A percentile compares a stretch with the other conserved stretches of the same genome.
phyloP scores from a whole-genome alignment of 2,888 invertebrate species.

The Dynastes grantii region DNA sequence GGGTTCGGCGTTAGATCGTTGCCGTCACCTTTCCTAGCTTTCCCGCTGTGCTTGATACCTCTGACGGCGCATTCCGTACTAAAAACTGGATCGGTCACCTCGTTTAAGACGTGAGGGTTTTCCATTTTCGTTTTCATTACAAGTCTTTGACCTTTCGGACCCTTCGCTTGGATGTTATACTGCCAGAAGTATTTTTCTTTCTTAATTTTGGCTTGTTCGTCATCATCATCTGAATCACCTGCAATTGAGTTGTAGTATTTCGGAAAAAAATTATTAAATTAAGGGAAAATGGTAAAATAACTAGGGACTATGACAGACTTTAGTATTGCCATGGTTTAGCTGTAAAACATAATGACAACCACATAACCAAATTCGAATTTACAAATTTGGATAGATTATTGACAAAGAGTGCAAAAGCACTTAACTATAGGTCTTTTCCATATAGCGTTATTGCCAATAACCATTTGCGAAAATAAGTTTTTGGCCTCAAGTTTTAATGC shows the following conservation, averaged over 20 bases:
- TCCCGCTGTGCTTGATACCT: constrained; percentile 89
- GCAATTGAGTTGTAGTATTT: constrained; percentile 50
- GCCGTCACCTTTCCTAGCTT: constrained; percentile 96
- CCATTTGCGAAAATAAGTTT: too few species aligned
- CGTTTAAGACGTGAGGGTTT: constrained; percentile 93
- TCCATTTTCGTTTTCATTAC: constrained; percentile 88
- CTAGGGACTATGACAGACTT: too few species aligned
- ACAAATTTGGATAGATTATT: too few species aligned
- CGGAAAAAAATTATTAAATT: too few species aligned
- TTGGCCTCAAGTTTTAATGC: too few species aligned
- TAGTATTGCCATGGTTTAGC: too few species aligned
- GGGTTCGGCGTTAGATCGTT: constrained; percentile 98
- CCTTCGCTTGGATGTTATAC: constrained; percentile 98
- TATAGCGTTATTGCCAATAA: too few species aligned
- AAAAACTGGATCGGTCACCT: constrained; percentile 96
- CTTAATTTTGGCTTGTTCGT: constrained; percentile 72
- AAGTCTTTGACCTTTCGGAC: constrained; percentile 94
- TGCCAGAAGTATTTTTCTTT: constrained; percentile 97
- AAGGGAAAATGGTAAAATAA: too few species aligned
- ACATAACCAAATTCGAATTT: too few species aligned
- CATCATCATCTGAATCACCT: constrained; percentile 78
- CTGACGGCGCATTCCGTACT: constrained; percentile 92
- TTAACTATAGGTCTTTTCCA: too few species aligned
- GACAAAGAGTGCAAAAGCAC: too few species aligned
- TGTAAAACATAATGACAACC: too few species aligned